Evolutionary conservation across 2,797 vertebrate genomes (phyloP), one percentile per base, ranked within the genome.

Genomic region (Cyprinella venusta): DNA sequence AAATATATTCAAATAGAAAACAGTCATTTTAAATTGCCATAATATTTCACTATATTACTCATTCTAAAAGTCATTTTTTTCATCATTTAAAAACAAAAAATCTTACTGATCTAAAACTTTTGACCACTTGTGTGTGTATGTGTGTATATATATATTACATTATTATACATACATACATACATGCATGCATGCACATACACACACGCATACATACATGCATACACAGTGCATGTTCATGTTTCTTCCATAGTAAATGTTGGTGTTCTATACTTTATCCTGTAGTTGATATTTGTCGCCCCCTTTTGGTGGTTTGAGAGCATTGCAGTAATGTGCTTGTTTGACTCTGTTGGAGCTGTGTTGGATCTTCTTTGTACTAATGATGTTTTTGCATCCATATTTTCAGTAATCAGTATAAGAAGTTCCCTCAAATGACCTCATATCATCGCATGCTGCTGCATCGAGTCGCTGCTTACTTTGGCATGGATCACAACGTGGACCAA

Each of bases 401-500:
- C 87, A 99, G 97, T 95, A 99, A 98, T 91, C 98, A 99, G 91
- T 99, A 99, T 92, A 99, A 98, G 95, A 99, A 99, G 94, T 99
- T 99, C 90, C 98, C 98, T 88, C 98, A 99, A 94, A 99, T 99
- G 98, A 99, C 98, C 89, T 99, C 98, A 4, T 99, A 99, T 92
- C 98, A 99, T 86, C 96, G 98, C 90, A 99, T 99, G 98, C 95
- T 99, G 91, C 95, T 99, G 89, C 98, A 99, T 90, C 95, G 98
- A 0, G 98, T 99, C 30, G 98, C 98, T 33, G 98, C 98, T 48
- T 99, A 99, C 89, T 99, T 99, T 0, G 98, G 98, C 85, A 99
- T 99, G 98, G 98, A 99, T 92, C 98, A 99, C 93, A 99, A 99
- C 33, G 98, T 99, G 89, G 98, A 99, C 92, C 98, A 99, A 93